Evolutionary conservation across 2,797 vertebrate genomes (phyloP).

Genomic region (Protonibea diacanthus): DNA sequence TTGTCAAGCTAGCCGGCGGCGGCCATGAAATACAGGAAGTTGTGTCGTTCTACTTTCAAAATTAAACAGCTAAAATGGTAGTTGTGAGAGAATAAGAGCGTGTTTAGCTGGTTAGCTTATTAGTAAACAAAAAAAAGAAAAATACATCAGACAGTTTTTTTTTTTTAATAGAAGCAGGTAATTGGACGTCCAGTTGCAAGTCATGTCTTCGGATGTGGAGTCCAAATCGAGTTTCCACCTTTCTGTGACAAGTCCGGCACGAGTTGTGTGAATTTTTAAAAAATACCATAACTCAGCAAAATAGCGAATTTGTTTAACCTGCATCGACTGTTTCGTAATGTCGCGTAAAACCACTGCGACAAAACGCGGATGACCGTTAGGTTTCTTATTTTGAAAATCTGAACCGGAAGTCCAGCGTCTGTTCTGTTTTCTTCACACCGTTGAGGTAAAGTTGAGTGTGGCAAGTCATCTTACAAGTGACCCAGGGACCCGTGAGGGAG

Average conservation of each 20-base stretch:
- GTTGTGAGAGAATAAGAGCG: too few species aligned
- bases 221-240: too few species aligned
- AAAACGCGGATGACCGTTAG: neutral
- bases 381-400: constrained; percentile 32
- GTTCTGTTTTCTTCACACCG: accelerated
- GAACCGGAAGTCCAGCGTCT: neutral
- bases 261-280: too few species aligned
- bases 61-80: neutral
- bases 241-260: too few species aligned
- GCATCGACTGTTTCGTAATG: too few species aligned
- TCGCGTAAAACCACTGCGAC: too few species aligned
- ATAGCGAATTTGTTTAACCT: too few species aligned
- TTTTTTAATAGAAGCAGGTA: neutral
- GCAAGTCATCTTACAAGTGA: constrained; percentile 41
- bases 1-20: constrained; percentile 4
- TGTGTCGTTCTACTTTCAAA: neutral
- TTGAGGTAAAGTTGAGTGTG: constrained; percentile 55
- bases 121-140: too few species aligned
- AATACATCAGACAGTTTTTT: neutral
- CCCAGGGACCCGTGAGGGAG: constrained; percentile 8
- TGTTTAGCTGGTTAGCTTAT: neutral
- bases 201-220: too few species aligned
- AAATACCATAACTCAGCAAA: too few species aligned
- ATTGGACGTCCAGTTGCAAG: too few species aligned
- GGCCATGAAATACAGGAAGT: neutral